Conservation (phyloP, 2,797 vertebrate genomes). For the Antrozous pallidus region DNA sequence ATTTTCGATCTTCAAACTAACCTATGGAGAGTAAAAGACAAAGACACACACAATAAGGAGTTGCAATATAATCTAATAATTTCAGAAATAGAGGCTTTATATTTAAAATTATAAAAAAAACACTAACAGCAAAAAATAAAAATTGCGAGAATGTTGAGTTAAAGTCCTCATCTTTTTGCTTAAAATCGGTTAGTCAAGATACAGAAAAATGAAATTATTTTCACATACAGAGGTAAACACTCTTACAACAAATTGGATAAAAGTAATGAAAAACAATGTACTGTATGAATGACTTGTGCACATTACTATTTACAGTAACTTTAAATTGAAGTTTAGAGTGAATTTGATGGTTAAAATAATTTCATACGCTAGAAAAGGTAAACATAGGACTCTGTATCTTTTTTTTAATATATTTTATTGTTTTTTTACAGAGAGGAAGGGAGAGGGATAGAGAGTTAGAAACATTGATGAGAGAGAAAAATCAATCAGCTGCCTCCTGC, state of each 20-base stretch:
- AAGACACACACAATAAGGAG: neutral
- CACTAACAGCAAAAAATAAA: neutral
- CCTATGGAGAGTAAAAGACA: neutral
- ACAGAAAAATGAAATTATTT: neutral
- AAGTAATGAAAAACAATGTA: neutral
- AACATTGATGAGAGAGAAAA: too few relatives aligned
- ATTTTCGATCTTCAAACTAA: neutral
- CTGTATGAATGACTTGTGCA: neutral
- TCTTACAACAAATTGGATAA: neutral
- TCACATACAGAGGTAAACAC: neutral
- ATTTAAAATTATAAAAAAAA: neutral
- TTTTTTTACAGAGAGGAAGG: too few relatives aligned
- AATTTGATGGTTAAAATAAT: conserved; percentile 7
- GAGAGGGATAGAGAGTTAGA: too few relatives aligned
- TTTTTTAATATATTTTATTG: too few relatives aligned
- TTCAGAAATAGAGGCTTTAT: neutral
- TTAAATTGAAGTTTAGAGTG: neutral
- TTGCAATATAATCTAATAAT: neutral
- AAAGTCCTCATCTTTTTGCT: neutral
- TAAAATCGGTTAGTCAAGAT: neutral
- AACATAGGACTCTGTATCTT: neutral
- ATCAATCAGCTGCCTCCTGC: too few relatives aligned
- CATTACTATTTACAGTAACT: neutral
- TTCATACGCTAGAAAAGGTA: neutral
- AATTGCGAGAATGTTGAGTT: neutral